Evolutionary conservation across 1,140 invertebrate genomes (phyloP).

Genomic region (Catajapyx aquilonaris): DNA sequence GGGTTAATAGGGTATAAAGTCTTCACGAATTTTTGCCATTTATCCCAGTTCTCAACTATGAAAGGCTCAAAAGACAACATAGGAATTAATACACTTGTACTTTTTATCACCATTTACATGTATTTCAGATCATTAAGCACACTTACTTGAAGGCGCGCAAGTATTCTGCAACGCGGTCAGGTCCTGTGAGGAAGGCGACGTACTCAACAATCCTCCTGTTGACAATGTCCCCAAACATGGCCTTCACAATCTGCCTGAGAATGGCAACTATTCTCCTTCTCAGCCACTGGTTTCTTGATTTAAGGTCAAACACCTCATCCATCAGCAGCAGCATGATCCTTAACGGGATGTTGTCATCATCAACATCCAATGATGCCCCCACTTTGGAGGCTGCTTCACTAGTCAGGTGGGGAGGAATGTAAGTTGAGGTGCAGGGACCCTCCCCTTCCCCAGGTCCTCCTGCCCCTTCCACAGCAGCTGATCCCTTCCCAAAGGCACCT

Average conservation of each 20-base stretch:
- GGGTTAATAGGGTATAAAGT: too few relatives aligned
- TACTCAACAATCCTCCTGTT: conserved; percentile 78
- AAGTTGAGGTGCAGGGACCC: conserved; percentile 7
- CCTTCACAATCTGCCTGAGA: conserved; percentile 51
- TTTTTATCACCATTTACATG: too few relatives aligned
- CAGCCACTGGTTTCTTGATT: conserved; percentile 72
- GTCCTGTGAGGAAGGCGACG: conserved; percentile 71
- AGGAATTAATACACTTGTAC: too few relatives aligned
- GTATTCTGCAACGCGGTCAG: conserved; percentile 73
- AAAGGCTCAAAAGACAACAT: too few relatives aligned
- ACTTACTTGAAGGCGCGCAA: conserved; percentile 64
- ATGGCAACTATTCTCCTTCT: conserved; percentile 56
- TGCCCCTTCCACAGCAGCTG: background rate
- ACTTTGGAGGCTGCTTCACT: conserved; percentile 23
- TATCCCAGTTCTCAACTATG: too few relatives aligned
- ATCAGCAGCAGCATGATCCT: conserved; percentile 65
- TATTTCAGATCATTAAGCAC: conserved; percentile 5
- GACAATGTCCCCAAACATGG: conserved; percentile 65
- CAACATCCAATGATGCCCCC: conserved; percentile 33
- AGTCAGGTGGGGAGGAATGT: too few relatives aligned
- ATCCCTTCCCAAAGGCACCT: conserved; percentile 15
- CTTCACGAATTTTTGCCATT: too few relatives aligned
- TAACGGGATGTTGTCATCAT: conserved; percentile 67
- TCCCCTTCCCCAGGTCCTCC: too few relatives aligned
- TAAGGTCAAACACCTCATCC: conserved; percentile 81